phyloP scores from a whole-genome alignment of 2,888 invertebrate species.

The Adineta ricciae region DNA sequence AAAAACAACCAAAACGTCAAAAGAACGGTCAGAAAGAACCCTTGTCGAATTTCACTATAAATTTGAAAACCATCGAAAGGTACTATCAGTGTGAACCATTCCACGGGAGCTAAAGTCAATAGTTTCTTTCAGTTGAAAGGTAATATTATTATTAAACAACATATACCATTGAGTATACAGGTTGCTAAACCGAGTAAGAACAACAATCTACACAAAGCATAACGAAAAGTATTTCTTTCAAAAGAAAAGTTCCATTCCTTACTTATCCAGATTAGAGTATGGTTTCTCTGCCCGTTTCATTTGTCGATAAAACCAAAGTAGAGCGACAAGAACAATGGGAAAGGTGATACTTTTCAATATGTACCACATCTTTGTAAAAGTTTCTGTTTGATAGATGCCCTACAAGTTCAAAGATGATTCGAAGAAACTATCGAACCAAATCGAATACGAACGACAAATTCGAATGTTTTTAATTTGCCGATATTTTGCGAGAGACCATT shows the following conservation, averaged over 20 bases:
- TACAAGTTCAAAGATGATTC: slow-evolving; percentile 44
- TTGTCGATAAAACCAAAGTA: slow-evolving; percentile 85
- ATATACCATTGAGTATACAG: slow-evolving; percentile 69
- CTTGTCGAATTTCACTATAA: slow-evolving; percentile 84
- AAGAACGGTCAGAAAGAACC: slow-evolving; percentile 84
- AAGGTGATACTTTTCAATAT: slow-evolving; percentile 81
- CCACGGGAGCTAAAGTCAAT: slow-evolving; percentile 65
- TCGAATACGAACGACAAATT: slow-evolving; percentile 59
- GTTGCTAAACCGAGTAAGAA: slow-evolving; percentile 73
- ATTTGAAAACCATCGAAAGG: slow-evolving; percentile 91
- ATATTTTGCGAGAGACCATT: slow-evolving; percentile 50
- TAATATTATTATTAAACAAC: slow-evolving; percentile 17
- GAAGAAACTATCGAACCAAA: too few relatives aligned
- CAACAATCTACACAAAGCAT: slow-evolving; percentile 58
- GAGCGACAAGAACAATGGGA: slow-evolving; percentile 69
- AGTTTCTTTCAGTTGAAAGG: slow-evolving; percentile 26
- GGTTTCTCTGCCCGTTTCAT: slow-evolving; percentile 72
- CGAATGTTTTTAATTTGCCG: slow-evolving; percentile 58
- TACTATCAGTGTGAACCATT: slow-evolving; percentile 74
- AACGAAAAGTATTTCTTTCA: neutral
- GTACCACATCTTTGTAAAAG: slow-evolving; percentile 93
- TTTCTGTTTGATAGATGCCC: slow-evolving; percentile 93
- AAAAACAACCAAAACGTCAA: slow-evolving; percentile 96
- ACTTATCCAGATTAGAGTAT: slow-evolving; percentile 78
- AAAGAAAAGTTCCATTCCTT: slow-evolving; percentile 10